phyloP scores from a whole-genome alignment of 1,140 invertebrate genomes.

The Berghia stephanieae region DNA sequence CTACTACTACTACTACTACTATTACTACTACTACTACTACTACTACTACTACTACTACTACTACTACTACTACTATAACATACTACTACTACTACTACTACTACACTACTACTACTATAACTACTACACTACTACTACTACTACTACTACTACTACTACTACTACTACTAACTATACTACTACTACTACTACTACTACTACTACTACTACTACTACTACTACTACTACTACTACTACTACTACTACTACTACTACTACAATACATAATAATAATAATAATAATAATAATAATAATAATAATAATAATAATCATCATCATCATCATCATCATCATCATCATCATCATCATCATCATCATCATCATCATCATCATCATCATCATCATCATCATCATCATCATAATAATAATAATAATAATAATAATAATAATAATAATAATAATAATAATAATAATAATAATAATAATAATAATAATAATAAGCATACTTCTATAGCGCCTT shows the following conservation, averaged over 20 bases:
- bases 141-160: conserved; percentile 23
- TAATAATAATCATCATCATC: no score
- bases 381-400: no score
- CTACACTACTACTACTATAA: no score
- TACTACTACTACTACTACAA: background rate
- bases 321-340: conserved; percentile 2
- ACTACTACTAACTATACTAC: no score
- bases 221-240: background rate
- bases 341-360: conserved; percentile 2
- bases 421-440: background rate
- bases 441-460: background rate
- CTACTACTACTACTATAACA: no score
- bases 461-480: no score
- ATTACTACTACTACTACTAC: conserved; percentile 26
- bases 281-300: background rate
- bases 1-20: background rate
- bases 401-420: no score
- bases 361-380: conserved; percentile 2
- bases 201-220: conserved; percentile 12
- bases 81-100: no score
- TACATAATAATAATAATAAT: no score
- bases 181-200: no score
- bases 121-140: no score
- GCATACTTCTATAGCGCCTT: no score
- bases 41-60: conserved; percentile 28